Conservation (phyloP, 1,140 invertebrate genomes). For the Daktulosphaira vitifoliae region DNA sequence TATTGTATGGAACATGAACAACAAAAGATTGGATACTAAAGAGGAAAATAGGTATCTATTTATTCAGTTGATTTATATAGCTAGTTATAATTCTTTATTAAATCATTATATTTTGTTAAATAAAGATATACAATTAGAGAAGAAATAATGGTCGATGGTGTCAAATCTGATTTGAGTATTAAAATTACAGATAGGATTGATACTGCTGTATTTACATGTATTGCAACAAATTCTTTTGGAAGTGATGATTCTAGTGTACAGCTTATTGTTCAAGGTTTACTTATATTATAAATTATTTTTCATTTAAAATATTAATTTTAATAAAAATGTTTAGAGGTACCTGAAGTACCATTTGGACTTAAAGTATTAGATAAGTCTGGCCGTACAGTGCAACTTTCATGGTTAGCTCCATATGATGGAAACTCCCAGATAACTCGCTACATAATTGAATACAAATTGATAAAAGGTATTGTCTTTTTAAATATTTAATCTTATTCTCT, state of each 20-base stretch:
- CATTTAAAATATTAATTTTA: constrained; percentile 2
- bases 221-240: constrained; percentile 89
- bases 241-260: constrained; percentile 92
- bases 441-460: constrained; percentile 85
- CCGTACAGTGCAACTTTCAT: constrained; percentile 77
- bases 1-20: constrained; percentile 92
- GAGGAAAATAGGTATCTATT: constrained; percentile 52
- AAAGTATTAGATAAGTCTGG: constrained; percentile 88
- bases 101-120: too few relatives aligned
- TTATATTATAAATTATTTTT: constrained; percentile 13
- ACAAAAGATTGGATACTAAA: constrained; percentile 79
- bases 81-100: too few relatives aligned
- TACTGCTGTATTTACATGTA: constrained; percentile 87
- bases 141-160: constrained; percentile 75
- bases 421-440: constrained; percentile 89
- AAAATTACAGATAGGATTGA: constrained; percentile 80
- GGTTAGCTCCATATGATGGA: constrained; percentile 89
- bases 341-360: constrained; percentile 81
- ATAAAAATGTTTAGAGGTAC: constrained; percentile 59
- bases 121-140: constrained; percentile 85
- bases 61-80: neutral
- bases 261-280: constrained; percentile 81
- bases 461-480: too few relatives aligned
- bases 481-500: too few relatives aligned
- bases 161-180: constrained; percentile 80